Conservation (phyloP, 2,113 vertebrate genomes). For the Microcebus tavaratra region DNA sequence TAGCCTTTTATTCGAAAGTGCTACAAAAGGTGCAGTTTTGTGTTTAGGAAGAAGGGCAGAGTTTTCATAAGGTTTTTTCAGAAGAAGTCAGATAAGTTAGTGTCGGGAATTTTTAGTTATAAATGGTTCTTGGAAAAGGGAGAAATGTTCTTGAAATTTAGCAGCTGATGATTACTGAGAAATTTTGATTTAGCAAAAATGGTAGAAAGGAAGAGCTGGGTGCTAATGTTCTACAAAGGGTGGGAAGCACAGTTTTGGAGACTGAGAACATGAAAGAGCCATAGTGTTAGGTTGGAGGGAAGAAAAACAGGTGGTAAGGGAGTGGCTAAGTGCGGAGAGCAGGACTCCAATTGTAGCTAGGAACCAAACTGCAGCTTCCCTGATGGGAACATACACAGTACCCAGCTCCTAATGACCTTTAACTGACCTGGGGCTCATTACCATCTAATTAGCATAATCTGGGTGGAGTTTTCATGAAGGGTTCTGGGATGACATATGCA, state of each 20-base stretch:
- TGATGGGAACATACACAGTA: too few relatives aligned
- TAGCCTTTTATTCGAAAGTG: not conserved
- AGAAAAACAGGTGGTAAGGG: too few relatives aligned
- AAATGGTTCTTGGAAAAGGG: not conserved
- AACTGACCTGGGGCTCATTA: too few relatives aligned
- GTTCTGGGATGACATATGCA: too few relatives aligned
- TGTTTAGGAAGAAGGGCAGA: not conserved
- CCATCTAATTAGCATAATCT: too few relatives aligned
- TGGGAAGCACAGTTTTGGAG: not conserved
- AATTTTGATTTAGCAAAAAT: not conserved
- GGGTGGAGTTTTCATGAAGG: too few relatives aligned
- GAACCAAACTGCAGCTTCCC: too few relatives aligned
- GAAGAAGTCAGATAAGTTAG: not conserved
- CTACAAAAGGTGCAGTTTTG: not conserved
- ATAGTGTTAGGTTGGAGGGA: not conserved
- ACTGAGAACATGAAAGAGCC: not conserved
- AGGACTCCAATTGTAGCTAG: too few relatives aligned
- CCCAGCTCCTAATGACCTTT: too few relatives aligned
- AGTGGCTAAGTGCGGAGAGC: too few relatives aligned
- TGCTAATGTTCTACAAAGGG: not conserved
- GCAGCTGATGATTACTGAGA: not conserved
- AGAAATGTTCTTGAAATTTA: not conserved
- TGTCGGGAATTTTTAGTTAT: not conserved
- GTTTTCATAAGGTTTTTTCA: not conserved
- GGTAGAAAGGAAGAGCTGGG: not conserved